phyloP scores from a whole-genome alignment of 2,797 vertebrate genomes.

The Setipinna tenuifilis region DNA sequence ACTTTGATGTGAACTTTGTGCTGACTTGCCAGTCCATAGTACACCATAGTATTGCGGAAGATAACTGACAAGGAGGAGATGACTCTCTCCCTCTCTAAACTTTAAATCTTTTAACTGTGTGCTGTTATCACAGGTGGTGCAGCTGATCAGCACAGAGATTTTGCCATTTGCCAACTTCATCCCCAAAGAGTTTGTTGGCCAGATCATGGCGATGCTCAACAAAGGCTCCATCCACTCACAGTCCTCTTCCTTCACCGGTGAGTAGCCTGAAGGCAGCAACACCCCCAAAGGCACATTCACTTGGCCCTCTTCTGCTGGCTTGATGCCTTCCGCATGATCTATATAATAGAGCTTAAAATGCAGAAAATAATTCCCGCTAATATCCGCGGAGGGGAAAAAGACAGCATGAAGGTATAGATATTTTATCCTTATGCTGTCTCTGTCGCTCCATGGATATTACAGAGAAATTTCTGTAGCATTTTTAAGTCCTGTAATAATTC shows the following conservation, averaged over 20 bases:
- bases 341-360: too few relatives aligned
- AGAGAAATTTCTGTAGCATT: background rate
- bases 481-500: background rate
- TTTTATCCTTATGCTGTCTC: background rate
- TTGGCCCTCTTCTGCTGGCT: background rate
- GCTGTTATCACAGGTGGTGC: conserved; percentile 83
- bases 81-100: too few relatives aligned
- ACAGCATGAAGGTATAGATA: too few relatives aligned
- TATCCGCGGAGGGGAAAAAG: too few relatives aligned
- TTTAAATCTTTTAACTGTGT: background rate
- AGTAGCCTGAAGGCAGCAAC: background rate
- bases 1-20: conserved; percentile 1
- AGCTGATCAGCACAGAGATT: conserved; percentile 97
- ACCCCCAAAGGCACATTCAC: background rate
- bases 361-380: too few relatives aligned
- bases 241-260: conserved; percentile 97
- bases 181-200: conserved; percentile 98
- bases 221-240: conserved; percentile 98
- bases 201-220: conserved; percentile 99
- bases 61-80: background rate
- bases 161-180: conserved; percentile 98
- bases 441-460: background rate
- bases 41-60: background rate
- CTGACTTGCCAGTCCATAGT: background rate
- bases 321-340: too few relatives aligned